These are phyloP conservation scores for Oeneis ivallda DNA, from an alignment of 2,888 invertebrate species.

Conservation along the genomic window DNA sequence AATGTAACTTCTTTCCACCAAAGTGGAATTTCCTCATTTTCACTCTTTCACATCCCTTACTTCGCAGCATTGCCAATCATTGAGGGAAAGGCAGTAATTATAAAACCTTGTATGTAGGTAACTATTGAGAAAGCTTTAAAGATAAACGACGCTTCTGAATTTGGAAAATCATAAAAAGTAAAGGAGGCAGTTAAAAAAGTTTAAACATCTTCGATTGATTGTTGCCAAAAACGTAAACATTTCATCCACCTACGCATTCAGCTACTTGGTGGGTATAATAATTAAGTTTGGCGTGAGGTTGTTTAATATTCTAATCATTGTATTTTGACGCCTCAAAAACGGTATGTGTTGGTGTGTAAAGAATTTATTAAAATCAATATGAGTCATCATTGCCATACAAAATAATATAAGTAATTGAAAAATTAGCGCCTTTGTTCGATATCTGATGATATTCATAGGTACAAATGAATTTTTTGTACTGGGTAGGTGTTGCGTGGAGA, in stretches of 20 bases:
- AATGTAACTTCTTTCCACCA: no score
- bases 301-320: constrained; percentile 20
- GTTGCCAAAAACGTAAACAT: constrained; percentile 7
- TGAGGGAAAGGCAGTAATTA: no score
- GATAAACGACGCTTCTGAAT: not conserved
- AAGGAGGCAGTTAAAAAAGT: constrained; percentile 1
- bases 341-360: constrained; percentile 19
- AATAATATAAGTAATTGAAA: not conserved
- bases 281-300: constrained; percentile 3
- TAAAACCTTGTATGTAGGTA: no score
- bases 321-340: constrained; percentile 15
- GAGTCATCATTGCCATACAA: constrained; percentile 8
- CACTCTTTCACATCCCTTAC: no score
- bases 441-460: not conserved
- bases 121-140: not conserved
- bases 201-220: constrained; percentile 8
- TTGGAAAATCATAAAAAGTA: not conserved
- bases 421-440: constrained; percentile 7
- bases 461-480: no score
- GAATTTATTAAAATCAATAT: constrained; percentile 8
- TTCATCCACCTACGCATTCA: constrained; percentile 2
- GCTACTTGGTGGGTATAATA: constrained; percentile 8
- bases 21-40: no score
- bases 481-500: no score
- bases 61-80: no score